Evolutionary conservation across 1,140 invertebrate genomes (phyloP).

Genomic region (Drosophila arawakana): DNA sequence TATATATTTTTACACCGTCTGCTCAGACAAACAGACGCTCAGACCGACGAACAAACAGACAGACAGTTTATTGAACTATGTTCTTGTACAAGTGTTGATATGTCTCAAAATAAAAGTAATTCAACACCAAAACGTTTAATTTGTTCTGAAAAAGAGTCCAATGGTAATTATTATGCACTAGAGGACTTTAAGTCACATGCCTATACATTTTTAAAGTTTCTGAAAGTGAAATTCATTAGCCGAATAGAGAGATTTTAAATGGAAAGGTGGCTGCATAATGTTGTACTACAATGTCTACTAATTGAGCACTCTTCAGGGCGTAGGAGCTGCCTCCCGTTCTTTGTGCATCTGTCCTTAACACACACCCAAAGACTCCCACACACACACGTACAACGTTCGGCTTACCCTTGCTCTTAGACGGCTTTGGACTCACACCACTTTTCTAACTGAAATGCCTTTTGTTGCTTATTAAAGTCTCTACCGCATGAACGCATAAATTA

Average conservation of each 20-base stretch:
- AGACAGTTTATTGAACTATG: slow-evolving; percentile 5
- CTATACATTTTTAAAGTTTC: slow-evolving; percentile 6
- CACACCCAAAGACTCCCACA: slow-evolving; percentile 1
- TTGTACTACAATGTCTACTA: slow-evolving; percentile 33
- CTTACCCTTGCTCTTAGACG: not conserved
- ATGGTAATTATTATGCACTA: slow-evolving; percentile 8
- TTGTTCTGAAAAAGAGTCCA: slow-evolving; percentile 43
- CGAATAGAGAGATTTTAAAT: not conserved
- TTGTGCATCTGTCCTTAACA: slow-evolving; percentile 30
- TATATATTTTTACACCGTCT: slow-evolving; percentile 26
- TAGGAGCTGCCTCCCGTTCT: not conserved
- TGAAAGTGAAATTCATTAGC: slow-evolving; percentile 1
- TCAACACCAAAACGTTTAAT: not conserved
- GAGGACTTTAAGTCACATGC: slow-evolving; percentile 10
- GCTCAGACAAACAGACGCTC: not conserved
- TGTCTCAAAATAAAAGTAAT: not conserved
- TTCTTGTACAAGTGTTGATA: slow-evolving; percentile 1
- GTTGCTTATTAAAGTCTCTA: slow-evolving; percentile 41
- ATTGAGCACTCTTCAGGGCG: slow-evolving; percentile 33
- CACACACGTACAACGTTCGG: not conserved
- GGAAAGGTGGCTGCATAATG: slow-evolving; percentile 10
- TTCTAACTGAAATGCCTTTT: slow-evolving; percentile 16
- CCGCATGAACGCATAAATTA: slow-evolving; percentile 46
- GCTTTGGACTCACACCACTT: slow-evolving; percentile 14
- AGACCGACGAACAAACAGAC: not conserved